Conservation (phyloP, 2,797 vertebrate species). For the Onychomys leucogaster region DNA sequence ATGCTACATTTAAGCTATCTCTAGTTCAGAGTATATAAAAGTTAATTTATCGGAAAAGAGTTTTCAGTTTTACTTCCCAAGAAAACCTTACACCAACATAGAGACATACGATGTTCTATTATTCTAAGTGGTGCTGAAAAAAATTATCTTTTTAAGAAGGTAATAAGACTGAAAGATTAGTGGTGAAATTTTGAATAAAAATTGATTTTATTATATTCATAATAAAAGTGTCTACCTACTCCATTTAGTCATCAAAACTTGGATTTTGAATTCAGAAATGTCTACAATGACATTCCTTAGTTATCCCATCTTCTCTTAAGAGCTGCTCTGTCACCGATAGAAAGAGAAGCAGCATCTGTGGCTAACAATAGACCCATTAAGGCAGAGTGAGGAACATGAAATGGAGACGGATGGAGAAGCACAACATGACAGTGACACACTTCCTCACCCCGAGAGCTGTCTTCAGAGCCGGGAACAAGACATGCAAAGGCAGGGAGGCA, state of each 20-base stretch:
- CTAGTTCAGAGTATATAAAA: constrained; percentile 62
- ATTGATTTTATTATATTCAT: constrained; percentile 75
- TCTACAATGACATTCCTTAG: constrained; percentile 52
- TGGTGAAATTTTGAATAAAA: constrained; percentile 77
- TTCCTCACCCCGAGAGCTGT: background rate
- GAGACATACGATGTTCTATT: constrained; percentile 69
- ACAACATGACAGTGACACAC: background rate
- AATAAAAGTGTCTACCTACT: constrained; percentile 80
- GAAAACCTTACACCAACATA: constrained; percentile 74
- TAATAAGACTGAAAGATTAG: constrained; percentile 69
- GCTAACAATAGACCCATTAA: background rate
- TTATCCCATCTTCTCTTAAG: background rate
- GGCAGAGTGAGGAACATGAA: background rate
- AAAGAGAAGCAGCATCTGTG: background rate
- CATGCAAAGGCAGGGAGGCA: background rate
- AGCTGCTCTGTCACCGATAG: background rate
- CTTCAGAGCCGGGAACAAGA: background rate
- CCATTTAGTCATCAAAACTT: constrained; percentile 80
- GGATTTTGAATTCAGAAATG: constrained; percentile 72
- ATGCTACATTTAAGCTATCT: constrained; percentile 43
- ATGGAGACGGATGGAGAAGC: background rate
- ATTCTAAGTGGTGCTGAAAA: constrained; percentile 47
- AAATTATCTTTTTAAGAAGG: constrained; percentile 67
- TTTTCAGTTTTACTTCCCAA: constrained; percentile 74
- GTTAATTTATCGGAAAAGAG: constrained; percentile 63